Evolutionary conservation across 2,888 invertebrate species (phyloP).

Genomic region (Toxonevra muliebris): DNA sequence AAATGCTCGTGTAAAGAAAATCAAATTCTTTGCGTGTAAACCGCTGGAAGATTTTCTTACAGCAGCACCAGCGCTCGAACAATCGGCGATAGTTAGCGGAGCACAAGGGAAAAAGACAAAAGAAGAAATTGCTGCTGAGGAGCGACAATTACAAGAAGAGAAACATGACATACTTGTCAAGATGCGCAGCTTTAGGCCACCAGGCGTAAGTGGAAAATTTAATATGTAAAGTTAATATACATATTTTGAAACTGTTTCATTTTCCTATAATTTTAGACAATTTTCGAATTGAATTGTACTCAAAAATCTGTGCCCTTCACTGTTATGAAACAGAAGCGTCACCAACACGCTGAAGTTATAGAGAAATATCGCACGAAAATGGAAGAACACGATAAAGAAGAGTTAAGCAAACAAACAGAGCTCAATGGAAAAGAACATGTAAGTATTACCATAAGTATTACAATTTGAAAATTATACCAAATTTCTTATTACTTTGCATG

Average conservation of each 20-base stretch:
- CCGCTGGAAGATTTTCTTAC: constrained; percentile 58
- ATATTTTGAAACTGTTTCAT: neutral
- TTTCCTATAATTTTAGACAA: constrained; percentile 68
- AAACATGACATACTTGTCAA: constrained; percentile 59
- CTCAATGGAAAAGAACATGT: constrained; percentile 54
- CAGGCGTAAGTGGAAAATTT: constrained; percentile 53
- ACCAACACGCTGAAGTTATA: constrained; percentile 71
- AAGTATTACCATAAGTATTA: constrained; percentile 27
- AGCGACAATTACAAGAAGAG: constrained; percentile 54
- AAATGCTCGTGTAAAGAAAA: constrained; percentile 83
- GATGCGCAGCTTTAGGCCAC: constrained; percentile 61
- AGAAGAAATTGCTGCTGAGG: constrained; percentile 48
- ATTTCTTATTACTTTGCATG: too few species aligned
- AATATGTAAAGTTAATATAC: neutral
- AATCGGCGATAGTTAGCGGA: constrained; percentile 57
- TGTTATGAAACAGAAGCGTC: constrained; percentile 89
- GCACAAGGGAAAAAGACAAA: constrained; percentile 69
- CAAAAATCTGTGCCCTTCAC: constrained; percentile 79
- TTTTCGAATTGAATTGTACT: constrained; percentile 90
- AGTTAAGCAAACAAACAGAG: constrained; percentile 52
- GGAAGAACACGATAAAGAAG: constrained; percentile 55
- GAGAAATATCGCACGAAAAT: constrained; percentile 64
- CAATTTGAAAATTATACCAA: too few species aligned
- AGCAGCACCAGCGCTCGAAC: constrained; percentile 59
- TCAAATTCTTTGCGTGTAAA: constrained; percentile 73